Evolutionary conservation across 2,797 vertebrate species (phyloP).

Genomic region (Lagodon rhomboides): DNA sequence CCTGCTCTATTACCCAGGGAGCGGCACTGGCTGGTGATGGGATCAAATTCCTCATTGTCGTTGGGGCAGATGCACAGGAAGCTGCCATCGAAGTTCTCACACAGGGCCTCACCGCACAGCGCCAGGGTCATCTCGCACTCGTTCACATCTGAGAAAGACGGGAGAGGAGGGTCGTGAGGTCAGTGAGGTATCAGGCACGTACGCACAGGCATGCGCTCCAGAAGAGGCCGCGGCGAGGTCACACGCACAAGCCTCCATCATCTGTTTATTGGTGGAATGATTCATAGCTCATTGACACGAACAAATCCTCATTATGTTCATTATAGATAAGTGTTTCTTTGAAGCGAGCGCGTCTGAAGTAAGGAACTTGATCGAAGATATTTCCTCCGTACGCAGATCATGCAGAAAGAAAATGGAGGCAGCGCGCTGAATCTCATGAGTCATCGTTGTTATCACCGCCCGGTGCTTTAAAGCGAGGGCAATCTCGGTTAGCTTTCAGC

Average conservation of each 20-base stretch:
- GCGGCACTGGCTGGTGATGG: slow-evolving; percentile 82
- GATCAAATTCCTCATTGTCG: slow-evolving; percentile 88
- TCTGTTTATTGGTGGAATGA: not conserved
- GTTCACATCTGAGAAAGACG: slow-evolving; percentile 81
- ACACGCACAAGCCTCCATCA: not conserved
- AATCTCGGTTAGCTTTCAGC: too few species aligned
- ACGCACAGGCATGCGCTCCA: slow-evolving; percentile 35
- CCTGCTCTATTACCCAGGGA: slow-evolving; percentile 81
- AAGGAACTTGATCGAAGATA: too few species aligned
- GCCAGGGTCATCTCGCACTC: slow-evolving; percentile 86
- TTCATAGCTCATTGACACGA: not conserved
- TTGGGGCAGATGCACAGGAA: slow-evolving; percentile 89
- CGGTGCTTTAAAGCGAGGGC: too few species aligned
- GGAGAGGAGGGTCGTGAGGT: slow-evolving; percentile 55
- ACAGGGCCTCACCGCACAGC: slow-evolving; percentile 84
- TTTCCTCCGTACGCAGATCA: too few species aligned
- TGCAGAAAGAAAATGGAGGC: too few species aligned
- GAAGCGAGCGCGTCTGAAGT: too few species aligned
- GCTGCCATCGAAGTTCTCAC: slow-evolving; percentile 88
- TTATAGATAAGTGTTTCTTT: not conserved
- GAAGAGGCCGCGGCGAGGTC: slow-evolving; percentile 26
- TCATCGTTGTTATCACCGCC: too few species aligned
- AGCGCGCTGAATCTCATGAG: too few species aligned
- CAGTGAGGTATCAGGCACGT: slow-evolving; percentile 46
- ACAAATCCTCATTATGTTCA: not conserved